phyloP scores from a whole-genome alignment of 2,797 vertebrate genomes.

The Natrix natrix region DNA sequence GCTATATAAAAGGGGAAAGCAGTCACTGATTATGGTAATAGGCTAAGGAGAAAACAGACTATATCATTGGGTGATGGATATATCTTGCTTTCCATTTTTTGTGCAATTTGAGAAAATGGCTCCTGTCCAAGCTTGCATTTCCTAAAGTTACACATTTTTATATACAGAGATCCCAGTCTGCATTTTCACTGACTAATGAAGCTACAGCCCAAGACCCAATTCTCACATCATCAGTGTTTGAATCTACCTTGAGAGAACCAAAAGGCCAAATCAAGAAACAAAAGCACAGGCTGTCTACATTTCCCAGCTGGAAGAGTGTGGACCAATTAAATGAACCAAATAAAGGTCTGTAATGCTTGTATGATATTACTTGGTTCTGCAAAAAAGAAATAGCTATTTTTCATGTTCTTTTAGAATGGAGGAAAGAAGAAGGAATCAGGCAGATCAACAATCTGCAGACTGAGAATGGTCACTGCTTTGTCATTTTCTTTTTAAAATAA shows the following conservation, averaged over 20 bases:
- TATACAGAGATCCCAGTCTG: conserved; percentile 82
- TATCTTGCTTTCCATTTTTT: background rate
- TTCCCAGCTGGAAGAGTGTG: conserved; percentile 86
- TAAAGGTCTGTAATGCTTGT: conserved; percentile 65
- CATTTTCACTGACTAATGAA: conserved; percentile 81
- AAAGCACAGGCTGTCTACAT: conserved; percentile 72
- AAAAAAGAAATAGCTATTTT: background rate
- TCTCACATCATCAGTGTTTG: conserved; percentile 48
- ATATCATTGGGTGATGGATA: background rate
- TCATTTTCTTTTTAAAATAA: conserved; percentile 14
- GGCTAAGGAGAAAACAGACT: background rate
- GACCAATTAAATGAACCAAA: conserved; percentile 87
- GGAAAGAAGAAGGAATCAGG: background rate
- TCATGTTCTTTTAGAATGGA: background rate
- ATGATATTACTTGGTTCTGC: conserved; percentile 5
- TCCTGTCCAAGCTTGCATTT: conserved; percentile 3
- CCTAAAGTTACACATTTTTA: conserved; percentile 31
- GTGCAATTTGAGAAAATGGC: background rate
- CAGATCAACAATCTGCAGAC: background rate
- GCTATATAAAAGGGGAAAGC: background rate
- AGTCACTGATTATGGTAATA: background rate
- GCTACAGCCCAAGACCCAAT: conserved; percentile 74
- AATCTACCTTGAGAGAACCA: conserved; percentile 47
- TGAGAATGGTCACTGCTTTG: conserved; percentile 4
- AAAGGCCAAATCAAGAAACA: conserved; percentile 56